These are phyloP conservation scores for Galago senegalensis DNA, from an alignment of 2,797 vertebrate species.

Conservation along the genomic window DNA sequence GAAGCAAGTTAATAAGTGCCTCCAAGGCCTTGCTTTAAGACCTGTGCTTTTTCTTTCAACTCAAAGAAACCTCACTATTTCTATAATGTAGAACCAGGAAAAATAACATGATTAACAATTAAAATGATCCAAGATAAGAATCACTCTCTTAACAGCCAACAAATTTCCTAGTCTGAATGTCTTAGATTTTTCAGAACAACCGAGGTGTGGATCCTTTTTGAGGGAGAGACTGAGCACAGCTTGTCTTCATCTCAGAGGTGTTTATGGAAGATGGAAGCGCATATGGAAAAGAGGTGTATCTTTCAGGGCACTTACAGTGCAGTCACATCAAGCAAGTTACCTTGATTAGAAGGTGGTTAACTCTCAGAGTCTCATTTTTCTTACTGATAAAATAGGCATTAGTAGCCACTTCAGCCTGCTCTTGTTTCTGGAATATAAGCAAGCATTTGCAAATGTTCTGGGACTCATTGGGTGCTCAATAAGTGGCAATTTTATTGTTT, in stretches of 20 bases:
- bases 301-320: background rate
- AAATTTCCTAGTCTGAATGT: background rate
- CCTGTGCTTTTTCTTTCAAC: background rate
- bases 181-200: background rate
- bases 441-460: background rate
- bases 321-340: background rate
- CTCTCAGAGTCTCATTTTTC: background rate
- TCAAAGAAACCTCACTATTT: background rate
- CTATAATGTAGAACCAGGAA: background rate
- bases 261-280: background rate
- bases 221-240: background rate
- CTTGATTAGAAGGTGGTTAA: background rate
- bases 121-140: background rate
- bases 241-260: background rate
- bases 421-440: background rate
- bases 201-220: background rate
- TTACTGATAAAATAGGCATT: background rate
- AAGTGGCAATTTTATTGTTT: background rate
- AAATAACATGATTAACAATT: background rate
- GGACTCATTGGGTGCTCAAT: background rate
- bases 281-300: background rate
- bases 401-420: background rate
- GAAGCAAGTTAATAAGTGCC: background rate
- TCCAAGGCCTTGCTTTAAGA: constrained; percentile 4
- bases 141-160: background rate